Conservation (phyloP, 2,113 vertebrate species). For the Nerophis ophidion region DNA sequence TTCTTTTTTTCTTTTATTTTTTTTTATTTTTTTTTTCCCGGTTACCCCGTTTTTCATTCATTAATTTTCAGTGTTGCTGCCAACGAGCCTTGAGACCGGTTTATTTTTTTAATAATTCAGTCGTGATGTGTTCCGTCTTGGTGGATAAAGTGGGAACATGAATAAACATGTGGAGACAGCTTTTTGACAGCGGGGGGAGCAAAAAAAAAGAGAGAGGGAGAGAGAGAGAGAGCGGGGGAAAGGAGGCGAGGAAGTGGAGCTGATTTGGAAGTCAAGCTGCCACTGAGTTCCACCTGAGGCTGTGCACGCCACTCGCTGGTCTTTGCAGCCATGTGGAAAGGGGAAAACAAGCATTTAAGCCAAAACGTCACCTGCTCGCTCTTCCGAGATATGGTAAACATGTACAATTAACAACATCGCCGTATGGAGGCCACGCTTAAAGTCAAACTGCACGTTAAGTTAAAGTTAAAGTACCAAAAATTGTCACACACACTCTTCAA, state of each 20-base stretch:
- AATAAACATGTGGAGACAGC: slow-evolving; percentile 62
- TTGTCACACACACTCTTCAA: no score
- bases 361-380: slow-evolving; percentile 69
- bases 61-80: slow-evolving; percentile 18
- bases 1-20: no score
- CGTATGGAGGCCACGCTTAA: slow-evolving; percentile 19
- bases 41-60: slow-evolving; percentile 21
- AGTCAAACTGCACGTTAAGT: no score
- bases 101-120: slow-evolving; percentile 23
- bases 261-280: slow-evolving; percentile 53
- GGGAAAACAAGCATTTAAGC: slow-evolving; percentile 60
- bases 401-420: slow-evolving; percentile 66
- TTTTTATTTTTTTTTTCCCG: no score
- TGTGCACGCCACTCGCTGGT: slow-evolving; percentile 35
- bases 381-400: slow-evolving; percentile 49
- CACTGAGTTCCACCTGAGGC: slow-evolving; percentile 64
- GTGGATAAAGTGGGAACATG: slow-evolving; percentile 56
- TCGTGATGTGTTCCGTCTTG: slow-evolving; percentile 41
- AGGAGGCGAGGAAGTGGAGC: slow-evolving; percentile 25
- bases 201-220: neutral
- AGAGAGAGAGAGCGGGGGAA: slow-evolving; percentile 37
- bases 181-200: slow-evolving; percentile 16
- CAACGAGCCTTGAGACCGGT: slow-evolving; percentile 7
- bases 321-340: slow-evolving; percentile 37
- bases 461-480: no score